phyloP scores from a whole-genome alignment of 1,140 invertebrate species.

The Pseudomyrmex dendroicus region DNA sequence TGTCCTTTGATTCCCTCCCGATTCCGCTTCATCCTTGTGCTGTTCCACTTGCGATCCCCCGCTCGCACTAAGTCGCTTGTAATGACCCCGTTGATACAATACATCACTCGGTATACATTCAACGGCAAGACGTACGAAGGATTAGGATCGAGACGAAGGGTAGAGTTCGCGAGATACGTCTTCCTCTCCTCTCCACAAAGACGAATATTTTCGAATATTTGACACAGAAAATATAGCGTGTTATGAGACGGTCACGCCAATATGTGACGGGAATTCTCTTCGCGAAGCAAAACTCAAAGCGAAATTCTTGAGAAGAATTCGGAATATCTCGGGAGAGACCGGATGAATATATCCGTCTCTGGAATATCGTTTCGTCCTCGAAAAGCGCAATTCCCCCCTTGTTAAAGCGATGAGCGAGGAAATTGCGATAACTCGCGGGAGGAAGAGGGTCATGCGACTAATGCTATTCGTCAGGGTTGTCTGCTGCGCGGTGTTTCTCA shows the following conservation, averaged over 20 bases:
- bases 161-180: no score
- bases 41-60: neutral
- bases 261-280: no score
- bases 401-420: neutral
- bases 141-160: neutral
- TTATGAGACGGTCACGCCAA: no score
- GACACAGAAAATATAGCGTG: neutral
- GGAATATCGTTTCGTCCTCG: neutral
- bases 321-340: neutral
- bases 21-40: neutral
- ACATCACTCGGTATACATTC: neutral
- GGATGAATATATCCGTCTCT: neutral
- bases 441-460: neutral
- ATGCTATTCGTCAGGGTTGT: conserved; percentile 17
- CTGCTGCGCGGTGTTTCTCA: neutral
- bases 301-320: neutral
- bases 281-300: no score
- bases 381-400: neutral
- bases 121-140: neutral
- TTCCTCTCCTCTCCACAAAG: no score
- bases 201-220: neutral
- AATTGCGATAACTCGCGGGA: neutral
- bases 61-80: neutral
- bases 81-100: conserved; percentile 1
- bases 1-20: neutral